Conservation (phyloP, 2,888 invertebrate species). For the Luperina nickerlii region DNA sequence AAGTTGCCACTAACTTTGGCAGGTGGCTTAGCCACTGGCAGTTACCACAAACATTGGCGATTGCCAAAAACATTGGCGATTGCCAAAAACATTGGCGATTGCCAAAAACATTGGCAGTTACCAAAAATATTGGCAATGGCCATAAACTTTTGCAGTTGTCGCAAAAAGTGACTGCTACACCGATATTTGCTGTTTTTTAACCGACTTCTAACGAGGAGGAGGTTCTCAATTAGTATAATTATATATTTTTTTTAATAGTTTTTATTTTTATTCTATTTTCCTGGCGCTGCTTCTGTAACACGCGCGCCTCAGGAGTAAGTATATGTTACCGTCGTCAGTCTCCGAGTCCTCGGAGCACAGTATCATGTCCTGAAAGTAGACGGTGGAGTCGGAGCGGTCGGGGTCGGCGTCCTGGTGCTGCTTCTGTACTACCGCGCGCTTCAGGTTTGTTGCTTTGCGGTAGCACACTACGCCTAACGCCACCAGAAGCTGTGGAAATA, state of each 20-base stretch:
- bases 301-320: neutral
- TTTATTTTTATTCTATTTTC: neutral
- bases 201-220: no score
- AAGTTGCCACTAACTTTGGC: neutral
- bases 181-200: neutral
- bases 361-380: constrained; percentile 98
- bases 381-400: constrained; percentile 97
- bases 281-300: neutral
- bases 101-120: neutral
- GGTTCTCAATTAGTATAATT: no score
- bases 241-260: no score
- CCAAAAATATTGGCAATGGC: neutral
- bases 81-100: neutral
- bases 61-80: neutral
- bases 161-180: neutral
- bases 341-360: constrained; percentile 97
- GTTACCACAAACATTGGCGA: neutral
- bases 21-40: neutral
- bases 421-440: constrained; percentile 93
- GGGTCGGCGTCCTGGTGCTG: constrained; percentile 94
- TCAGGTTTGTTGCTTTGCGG: constrained; percentile 96
- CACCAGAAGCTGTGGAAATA: constrained; percentile 92
- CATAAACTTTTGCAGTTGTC: neutral
- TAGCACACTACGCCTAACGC: constrained; percentile 97
- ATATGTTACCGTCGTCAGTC: constrained; percentile 94